A percentile compares a stretch with the other conserved stretches of the same genome.
These are phyloP conservation scores for Metallyticus violacea DNA, from an alignment of 2,888 invertebrate species.

Conservation along the genomic window DNA sequence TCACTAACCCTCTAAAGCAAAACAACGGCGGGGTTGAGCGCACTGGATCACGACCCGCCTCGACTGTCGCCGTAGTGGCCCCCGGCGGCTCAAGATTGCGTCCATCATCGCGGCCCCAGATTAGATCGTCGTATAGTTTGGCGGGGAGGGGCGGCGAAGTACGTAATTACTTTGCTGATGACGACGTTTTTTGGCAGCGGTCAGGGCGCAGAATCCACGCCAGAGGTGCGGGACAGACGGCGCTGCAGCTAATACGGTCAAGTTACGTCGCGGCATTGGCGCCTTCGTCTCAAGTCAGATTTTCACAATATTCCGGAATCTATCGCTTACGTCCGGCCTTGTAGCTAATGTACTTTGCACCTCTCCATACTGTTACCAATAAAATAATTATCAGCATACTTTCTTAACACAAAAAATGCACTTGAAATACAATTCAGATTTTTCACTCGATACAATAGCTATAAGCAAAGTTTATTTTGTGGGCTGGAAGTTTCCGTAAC, in stretches of 20 bases:
- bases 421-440: too few species aligned
- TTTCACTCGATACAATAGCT: too few species aligned
- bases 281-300: too few species aligned
- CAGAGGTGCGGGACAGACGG: neutral
- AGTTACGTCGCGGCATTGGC: too few species aligned
- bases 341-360: too few species aligned
- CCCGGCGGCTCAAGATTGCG: neutral
- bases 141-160: neutral
- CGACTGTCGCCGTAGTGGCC: neutral
- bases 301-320: neutral
- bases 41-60: neutral
- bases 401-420: too few species aligned
- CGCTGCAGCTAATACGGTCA: conserved; percentile 11
- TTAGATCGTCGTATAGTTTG: neutral
- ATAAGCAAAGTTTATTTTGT: too few species aligned
- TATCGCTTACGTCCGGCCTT: neutral
- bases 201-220: conserved; percentile 8
- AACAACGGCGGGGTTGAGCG: neutral
- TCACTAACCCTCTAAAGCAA: neutral
- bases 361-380: too few species aligned
- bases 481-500: too few species aligned
- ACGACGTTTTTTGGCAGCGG: conserved; percentile 11
- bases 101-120: neutral
- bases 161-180: conserved; percentile 5
- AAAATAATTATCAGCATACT: too few species aligned